Evolutionary conservation across 2,113 vertebrate species (phyloP).

Genomic region (Condylura cristata): DNA sequence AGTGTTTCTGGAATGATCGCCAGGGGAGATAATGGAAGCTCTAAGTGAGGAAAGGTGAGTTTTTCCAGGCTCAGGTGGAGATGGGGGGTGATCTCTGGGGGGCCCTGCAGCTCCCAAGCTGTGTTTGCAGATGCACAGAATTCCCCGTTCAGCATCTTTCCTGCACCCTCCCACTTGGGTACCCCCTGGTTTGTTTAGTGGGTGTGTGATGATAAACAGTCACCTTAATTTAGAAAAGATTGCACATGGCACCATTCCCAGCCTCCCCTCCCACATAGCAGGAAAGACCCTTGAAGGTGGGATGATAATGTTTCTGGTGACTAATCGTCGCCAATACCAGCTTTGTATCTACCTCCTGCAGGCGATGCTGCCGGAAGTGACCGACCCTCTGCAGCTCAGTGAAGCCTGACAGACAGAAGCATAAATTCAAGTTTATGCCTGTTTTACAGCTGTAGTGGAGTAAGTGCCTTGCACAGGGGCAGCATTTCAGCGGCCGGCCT

Average conservation of each 20-base stretch:
- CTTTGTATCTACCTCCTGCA: no score
- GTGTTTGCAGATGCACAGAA: neutral
- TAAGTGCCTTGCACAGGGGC: no score
- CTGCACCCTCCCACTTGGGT: neutral
- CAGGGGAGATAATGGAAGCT: neutral
- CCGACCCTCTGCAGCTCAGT: no score
- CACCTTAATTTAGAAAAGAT: slow-evolving; percentile 36
- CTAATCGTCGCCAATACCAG: neutral
- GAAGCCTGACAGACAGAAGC: no score
- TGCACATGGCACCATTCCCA: neutral
- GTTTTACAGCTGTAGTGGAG: no score
- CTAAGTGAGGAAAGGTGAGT: accelerated
- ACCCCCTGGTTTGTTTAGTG: neutral
- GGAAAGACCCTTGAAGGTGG: neutral
- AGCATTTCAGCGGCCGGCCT: no score
- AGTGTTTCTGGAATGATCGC: neutral
- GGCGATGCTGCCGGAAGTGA: no score
- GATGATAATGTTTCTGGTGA: neutral
- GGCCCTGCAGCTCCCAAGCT: no score
- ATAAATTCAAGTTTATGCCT: no score
- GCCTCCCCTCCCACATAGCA: neutral
- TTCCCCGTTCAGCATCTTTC: no score
- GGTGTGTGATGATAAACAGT: neutral
- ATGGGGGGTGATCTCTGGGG: accelerated
- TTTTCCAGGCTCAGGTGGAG: no score